phyloP scores from a whole-genome alignment of 2,888 invertebrate species.

The Scotopteryx bipunctaria region DNA sequence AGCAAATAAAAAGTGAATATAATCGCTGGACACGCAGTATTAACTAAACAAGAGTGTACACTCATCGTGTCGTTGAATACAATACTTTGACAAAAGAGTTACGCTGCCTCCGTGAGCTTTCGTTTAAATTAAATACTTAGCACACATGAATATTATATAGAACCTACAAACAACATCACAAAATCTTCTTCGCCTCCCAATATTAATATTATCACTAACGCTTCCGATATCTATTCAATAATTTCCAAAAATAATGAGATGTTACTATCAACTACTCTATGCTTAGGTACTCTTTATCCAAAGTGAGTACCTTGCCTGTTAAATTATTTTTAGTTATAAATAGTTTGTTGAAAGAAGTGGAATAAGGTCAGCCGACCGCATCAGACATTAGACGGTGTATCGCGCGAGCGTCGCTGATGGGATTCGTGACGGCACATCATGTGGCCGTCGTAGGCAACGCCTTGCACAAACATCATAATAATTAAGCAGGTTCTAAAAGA shows the following conservation, averaged over 20 bases:
- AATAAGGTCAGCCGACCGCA: slow-evolving; percentile 24
- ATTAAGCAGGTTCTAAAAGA: background rate
- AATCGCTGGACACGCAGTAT: too few species aligned
- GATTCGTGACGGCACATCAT: slow-evolving; percentile 28
- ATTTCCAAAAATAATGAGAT: slow-evolving; percentile 34
- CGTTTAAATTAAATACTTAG: slow-evolving; percentile 10
- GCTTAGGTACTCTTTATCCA: slow-evolving; percentile 5
- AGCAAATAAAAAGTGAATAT: too few species aligned
- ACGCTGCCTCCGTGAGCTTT: background rate
- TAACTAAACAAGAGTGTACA: too few species aligned
- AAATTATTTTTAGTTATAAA: slow-evolving; percentile 1
- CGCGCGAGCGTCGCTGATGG: slow-evolving; percentile 29
- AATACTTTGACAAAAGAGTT: background rate
- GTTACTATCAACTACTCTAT: slow-evolving; percentile 20
- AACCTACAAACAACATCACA: slow-evolving; percentile 35
- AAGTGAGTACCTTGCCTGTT: slow-evolving; percentile 3
- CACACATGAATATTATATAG: slow-evolving; percentile 16
- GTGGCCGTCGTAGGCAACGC: slow-evolving; percentile 10
- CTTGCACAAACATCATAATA: slow-evolving; percentile 21
- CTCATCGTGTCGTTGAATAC: background rate
- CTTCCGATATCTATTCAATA: slow-evolving; percentile 28
- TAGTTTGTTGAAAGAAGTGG: slow-evolving; percentile 18
- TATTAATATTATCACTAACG: slow-evolving; percentile 29
- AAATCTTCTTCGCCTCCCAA: slow-evolving; percentile 24
- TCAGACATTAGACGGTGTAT: slow-evolving; percentile 21